Conservation (phyloP, 1,140 invertebrate genomes). For the Pteromalus puparum region DNA sequence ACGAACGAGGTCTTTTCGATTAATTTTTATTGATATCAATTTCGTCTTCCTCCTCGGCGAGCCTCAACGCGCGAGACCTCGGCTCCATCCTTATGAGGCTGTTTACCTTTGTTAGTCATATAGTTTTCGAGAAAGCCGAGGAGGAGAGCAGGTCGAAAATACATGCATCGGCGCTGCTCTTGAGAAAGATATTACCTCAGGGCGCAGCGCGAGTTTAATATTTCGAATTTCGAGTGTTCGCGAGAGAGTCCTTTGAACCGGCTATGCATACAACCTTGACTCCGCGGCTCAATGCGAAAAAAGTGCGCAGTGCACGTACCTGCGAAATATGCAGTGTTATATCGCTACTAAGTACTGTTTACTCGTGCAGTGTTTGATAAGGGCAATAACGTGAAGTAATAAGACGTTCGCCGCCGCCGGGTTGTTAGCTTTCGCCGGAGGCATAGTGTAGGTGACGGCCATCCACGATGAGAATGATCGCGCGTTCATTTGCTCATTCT, state of each 20-base stretch:
- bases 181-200: slow-evolving; percentile 20
- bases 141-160: neutral
- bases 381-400: neutral
- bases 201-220: slow-evolving; percentile 14
- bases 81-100: slow-evolving; percentile 17
- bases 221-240: neutral
- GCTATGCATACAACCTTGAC: neutral
- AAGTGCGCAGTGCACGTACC: neutral
- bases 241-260: slow-evolving; percentile 35
- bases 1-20: neutral
- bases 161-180: neutral
- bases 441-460: slow-evolving; percentile 6
- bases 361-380: neutral
- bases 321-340: no score
- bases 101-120: slow-evolving; percentile 35
- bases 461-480: no score
- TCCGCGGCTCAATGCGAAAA: neutral
- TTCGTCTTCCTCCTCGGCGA: slow-evolving; percentile 8
- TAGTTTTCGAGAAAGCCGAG: neutral
- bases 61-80: neutral
- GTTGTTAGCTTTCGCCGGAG: neutral
- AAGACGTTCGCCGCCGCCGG: neutral
- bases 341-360: neutral
- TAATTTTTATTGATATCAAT: slow-evolving; percentile 36
- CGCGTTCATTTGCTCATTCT: no score